These are phyloP conservation scores for Meloidogyne exigua DNA, from an alignment of 1,140 invertebrate species.

Conservation along the genomic window DNA sequence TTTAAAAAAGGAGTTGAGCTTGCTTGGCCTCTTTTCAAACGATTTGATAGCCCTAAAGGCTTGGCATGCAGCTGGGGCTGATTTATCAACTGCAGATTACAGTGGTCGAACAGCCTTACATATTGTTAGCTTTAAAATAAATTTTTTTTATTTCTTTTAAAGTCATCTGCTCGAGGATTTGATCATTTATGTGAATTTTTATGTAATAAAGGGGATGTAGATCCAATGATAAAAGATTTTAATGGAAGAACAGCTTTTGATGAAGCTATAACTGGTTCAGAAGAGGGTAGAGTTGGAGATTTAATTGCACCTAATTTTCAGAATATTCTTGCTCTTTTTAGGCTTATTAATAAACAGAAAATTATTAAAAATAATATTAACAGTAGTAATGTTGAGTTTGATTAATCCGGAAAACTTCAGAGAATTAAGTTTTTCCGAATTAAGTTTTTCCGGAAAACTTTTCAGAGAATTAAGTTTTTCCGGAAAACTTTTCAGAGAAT, in stretches of 20 bases:
- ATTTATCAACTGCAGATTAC: slow-evolving; percentile 58
- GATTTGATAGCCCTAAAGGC: slow-evolving; percentile 56
- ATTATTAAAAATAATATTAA: background rate
- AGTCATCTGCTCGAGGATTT: slow-evolving; percentile 36
- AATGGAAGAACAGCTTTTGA: slow-evolving; percentile 46
- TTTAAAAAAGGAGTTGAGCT: slow-evolving; percentile 55
- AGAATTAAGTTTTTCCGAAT: too few species aligned
- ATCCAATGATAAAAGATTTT: slow-evolving; percentile 29
- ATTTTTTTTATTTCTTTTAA: slow-evolving; percentile 10
- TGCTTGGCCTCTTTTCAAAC: slow-evolving; percentile 53
- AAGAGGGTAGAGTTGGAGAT: slow-evolving; percentile 14
- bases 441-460: background rate
- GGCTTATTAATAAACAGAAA: too few species aligned
- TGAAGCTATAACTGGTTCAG: slow-evolving; percentile 3
- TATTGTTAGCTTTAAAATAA: slow-evolving; percentile 48
- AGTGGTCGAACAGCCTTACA: slow-evolving; percentile 60
- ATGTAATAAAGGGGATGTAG: slow-evolving; percentile 39
- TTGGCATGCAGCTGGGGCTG: slow-evolving; percentile 55
- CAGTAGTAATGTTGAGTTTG: background rate
- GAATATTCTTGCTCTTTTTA: slow-evolving; percentile 17
- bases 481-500: too few species aligned
- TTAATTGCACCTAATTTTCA: slow-evolving; percentile 26
- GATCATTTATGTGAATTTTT: slow-evolving; percentile 40
- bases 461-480: background rate
- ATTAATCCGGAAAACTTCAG: too few species aligned